Evolutionary conservation across 2,797 vertebrate species (phyloP).

Genomic region (Emydoidea blandingii): DNA sequence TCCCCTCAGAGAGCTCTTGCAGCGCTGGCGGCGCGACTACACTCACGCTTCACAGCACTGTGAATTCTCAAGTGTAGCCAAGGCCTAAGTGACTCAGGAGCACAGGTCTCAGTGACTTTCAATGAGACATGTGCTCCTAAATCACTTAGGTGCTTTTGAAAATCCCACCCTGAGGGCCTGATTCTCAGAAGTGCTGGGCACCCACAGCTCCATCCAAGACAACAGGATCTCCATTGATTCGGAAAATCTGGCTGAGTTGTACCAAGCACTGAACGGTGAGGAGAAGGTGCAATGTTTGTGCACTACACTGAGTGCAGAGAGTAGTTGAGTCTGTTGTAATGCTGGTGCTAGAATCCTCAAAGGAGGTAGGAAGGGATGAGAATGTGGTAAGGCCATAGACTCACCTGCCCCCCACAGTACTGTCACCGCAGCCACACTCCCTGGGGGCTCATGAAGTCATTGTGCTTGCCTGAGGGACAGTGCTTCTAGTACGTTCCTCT

Average conservation of each 20-base stretch:
- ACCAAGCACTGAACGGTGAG: not conserved
- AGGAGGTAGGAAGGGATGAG: not conserved
- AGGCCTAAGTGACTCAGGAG: not conserved
- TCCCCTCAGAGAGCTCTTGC: too few relatives aligned
- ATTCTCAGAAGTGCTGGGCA: not conserved
- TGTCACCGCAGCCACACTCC: not conserved
- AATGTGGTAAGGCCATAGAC: not conserved
- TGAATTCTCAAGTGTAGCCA: too few relatives aligned
- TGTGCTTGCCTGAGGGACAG: not conserved
- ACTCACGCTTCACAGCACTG: too few relatives aligned
- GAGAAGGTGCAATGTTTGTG: not conserved
- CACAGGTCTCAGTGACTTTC: not conserved
- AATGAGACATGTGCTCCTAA: not conserved
- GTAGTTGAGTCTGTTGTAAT: not conserved
- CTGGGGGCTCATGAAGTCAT: not conserved
- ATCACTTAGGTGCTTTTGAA: not conserved
- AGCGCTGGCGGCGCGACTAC: too few relatives aligned
- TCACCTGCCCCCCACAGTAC: not conserved
- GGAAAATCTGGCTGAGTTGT: not conserved
- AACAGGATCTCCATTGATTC: not conserved
- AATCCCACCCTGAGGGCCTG: not conserved
- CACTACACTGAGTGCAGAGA: not conserved
- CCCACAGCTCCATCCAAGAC: not conserved
- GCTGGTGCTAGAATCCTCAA: not conserved
- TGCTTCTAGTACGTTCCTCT: not conserved